Evolutionary conservation across 2,113 vertebrate species (phyloP).

Genomic region (Apodemus speciosus): DNA sequence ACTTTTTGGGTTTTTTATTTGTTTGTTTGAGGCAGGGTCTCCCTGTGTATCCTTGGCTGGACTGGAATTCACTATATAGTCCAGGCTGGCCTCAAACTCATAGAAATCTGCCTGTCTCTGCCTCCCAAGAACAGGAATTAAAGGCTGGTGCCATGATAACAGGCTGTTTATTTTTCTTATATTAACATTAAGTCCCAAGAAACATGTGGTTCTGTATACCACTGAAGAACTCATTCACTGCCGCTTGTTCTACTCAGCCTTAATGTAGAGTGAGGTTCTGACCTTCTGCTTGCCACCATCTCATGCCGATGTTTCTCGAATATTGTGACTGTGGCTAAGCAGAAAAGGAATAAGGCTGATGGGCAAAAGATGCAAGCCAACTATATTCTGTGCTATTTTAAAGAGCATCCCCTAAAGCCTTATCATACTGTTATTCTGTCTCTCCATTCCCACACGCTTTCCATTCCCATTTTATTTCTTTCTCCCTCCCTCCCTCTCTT

Average conservation of each 20-base stretch:
- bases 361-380: neutral
- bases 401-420: neutral
- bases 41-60: neutral
- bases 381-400: slow-evolving; percentile 2
- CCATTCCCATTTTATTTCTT: too few relatives aligned
- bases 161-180: neutral
- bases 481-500: too few relatives aligned
- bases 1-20: neutral
- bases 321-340: neutral
- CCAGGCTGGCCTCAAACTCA: neutral
- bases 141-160: neutral
- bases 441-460: too few relatives aligned
- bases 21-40: neutral
- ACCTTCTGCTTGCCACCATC: neutral
- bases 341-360: neutral
- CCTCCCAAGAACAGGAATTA: neutral
- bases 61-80: neutral
- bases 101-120: neutral
- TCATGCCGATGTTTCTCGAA: neutral
- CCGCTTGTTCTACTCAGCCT: neutral
- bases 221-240: neutral
- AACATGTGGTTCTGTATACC: neutral
- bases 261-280: neutral
- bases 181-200: slow-evolving; percentile 17
- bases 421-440: neutral